A percentile compares a stretch with the other conserved stretches of the same genome.
Conservation (phyloP, 2,797 vertebrate species). For the Phoeniculus purpureus region DNA sequence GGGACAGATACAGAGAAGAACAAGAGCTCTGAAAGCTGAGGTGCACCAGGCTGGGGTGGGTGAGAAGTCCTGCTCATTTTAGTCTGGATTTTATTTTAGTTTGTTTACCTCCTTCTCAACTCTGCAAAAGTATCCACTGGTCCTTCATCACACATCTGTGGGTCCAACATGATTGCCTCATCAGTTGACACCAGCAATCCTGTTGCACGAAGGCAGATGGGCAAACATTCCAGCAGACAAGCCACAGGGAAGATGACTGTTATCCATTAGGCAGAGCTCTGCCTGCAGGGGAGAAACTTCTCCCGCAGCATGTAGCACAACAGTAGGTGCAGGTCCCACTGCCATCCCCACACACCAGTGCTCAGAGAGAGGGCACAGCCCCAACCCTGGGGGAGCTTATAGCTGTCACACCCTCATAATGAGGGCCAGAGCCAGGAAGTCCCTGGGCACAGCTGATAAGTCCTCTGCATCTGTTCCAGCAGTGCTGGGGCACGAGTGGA, state of each 20-base stretch:
- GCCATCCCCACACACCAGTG: neutral
- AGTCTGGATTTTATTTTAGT: neutral
- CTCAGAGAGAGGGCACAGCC: neutral
- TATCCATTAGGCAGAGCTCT: neutral
- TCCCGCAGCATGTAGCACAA: accelerated
- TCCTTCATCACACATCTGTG: neutral
- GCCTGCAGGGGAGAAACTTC: neutral
- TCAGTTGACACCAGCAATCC: neutral
- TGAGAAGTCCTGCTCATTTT: neutral
- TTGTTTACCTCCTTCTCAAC: neutral
- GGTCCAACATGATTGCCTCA: neutral
- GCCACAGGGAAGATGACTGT: neutral
- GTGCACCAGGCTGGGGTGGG: neutral
- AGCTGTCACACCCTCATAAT: neutral
- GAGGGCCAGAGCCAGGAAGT: neutral
- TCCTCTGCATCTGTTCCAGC: neutral
- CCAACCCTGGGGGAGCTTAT: accelerated
- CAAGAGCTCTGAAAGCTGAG: neutral
- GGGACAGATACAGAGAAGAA: neutral
- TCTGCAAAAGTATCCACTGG: neutral
- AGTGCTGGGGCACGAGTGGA: neutral
- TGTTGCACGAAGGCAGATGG: neutral
- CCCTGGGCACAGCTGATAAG: slow-evolving; percentile 31
- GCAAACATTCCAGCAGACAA: neutral
- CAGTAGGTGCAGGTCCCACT: neutral